These are phyloP conservation scores for Mirza zaza DNA, from an alignment of 2,113 vertebrate genomes.

Conservation along the genomic window DNA sequence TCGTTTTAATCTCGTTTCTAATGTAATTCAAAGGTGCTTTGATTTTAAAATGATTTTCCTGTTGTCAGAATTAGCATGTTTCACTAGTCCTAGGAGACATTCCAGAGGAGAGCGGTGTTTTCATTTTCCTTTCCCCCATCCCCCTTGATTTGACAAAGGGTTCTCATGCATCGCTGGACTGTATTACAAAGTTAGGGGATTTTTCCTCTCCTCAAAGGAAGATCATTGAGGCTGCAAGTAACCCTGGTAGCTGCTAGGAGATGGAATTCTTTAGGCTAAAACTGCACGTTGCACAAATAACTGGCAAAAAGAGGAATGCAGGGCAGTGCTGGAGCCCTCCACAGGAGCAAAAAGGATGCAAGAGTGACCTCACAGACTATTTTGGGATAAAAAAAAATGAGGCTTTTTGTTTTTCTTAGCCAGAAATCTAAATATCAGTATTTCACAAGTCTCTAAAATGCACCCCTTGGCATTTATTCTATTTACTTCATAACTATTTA, in stretches of 20 bases:
- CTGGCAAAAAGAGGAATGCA: background rate
- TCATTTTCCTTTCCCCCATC: conserved; percentile 46
- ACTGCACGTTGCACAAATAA: conserved; percentile 40
- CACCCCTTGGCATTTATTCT: background rate
- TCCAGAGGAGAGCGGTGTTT: conserved; percentile 57
- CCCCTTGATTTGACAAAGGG: conserved; percentile 53
- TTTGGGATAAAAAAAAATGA: background rate
- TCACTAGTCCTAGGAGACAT: conserved; percentile 63
- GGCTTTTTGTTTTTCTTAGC: background rate
- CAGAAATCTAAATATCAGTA: background rate
- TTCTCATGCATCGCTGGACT: conserved; percentile 66
- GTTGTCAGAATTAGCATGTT: conserved; percentile 69
- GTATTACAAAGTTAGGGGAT: conserved; percentile 54
- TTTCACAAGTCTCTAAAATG: background rate
- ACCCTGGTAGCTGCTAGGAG: conserved; percentile 71
- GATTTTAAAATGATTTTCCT: conserved; percentile 58
- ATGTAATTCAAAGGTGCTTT: conserved; percentile 56
- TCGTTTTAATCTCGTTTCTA: conserved; percentile 49
- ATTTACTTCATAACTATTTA: background rate
- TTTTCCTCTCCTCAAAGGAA: conserved; percentile 52
- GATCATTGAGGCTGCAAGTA: conserved; percentile 58
- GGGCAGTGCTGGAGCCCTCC: background rate
- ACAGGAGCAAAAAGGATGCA: background rate
- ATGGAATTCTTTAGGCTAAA: conserved; percentile 75
- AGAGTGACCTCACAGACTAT: background rate